phyloP scores from a whole-genome alignment of 2,113 vertebrate genomes.

The Alexandromys fortis region DNA sequence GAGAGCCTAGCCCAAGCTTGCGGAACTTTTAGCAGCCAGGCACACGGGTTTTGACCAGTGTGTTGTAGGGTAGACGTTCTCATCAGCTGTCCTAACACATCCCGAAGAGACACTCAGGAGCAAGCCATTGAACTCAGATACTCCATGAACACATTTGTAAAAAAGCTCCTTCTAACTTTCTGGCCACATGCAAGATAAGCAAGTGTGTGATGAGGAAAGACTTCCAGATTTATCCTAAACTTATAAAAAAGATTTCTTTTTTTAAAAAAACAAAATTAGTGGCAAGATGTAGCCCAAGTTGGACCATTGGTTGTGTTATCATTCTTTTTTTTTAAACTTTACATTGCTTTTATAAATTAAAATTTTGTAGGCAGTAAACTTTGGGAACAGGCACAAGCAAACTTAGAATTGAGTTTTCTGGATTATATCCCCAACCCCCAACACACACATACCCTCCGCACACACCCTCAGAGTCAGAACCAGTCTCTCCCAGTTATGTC shows the following conservation, averaged over 20 bases:
- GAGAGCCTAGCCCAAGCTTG: conserved; percentile 48
- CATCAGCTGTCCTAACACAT: conserved; percentile 39
- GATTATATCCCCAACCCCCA: no score
- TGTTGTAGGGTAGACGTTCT: conserved; percentile 25
- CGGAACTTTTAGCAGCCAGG: conserved; percentile 9
- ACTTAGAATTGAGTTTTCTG: conserved; percentile 11
- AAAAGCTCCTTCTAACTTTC: conserved; percentile 19
- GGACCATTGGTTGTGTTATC: neutral
- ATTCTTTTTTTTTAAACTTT: neutral
- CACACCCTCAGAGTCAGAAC: neutral
- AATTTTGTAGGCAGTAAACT: conserved; percentile 19
- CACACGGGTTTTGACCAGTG: conserved; percentile 51
- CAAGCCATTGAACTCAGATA: neutral
- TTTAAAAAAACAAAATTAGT: neutral
- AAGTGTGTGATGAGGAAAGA: neutral
- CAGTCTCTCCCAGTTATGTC: neutral
- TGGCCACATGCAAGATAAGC: neutral
- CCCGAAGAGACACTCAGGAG: neutral
- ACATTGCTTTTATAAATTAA: neutral
- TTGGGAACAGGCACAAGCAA: conserved; percentile 28
- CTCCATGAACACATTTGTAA: neutral
- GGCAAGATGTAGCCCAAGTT: neutral
- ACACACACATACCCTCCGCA: no score
- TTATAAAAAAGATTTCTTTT: neutral
- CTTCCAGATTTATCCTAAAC: neutral